Base-by-base conservation (phyloP, 1,140 invertebrate genomes). In the Zaprionus capensis region DNA sequence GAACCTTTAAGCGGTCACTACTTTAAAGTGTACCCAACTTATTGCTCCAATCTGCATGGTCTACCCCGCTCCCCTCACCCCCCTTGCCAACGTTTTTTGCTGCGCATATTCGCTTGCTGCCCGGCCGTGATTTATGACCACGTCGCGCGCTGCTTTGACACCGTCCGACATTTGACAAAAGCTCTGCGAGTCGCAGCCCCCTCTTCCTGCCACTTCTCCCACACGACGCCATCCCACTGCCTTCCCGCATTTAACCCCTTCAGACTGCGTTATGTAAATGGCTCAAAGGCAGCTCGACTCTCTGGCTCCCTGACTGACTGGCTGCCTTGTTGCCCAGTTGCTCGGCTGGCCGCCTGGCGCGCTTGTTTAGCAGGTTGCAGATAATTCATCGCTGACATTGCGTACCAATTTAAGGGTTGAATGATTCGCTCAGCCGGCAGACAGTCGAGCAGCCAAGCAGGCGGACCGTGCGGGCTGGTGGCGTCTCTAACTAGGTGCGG, bases 381-480 rank as follows among this genome's bases (percentile, higher is more conserved):
- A 90, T 90, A 90, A 90, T 90, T 90, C 85, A 90, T 91, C 86
- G 85, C 86, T 90, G 86, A 90, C 86, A 85, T 91, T 90, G 85
- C 86, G 85, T 91, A 90, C 82, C 85, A 90, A 90, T 90, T 90
- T 90, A 90, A 90, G 85, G 85, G 85, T 90, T 90, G 85, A 90
- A 90, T 90, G 85, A 90, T 90, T 90, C 71, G 67, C 85, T 61
- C 71, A 76, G 71, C 66, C 66, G 75, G 61, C 46, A 56, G 55
- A 58, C 71, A 36, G 65, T 34, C 71, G 28, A 36, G 65, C 63
- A 57, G 56, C 41, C 44, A 59, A 58, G 62, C 66, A 62, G 61
- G 44, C 24, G 56, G 55, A 41, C 46, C 26, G 53, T 55, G 67
- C 78, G 62, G 65, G 41, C 36, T 28, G 53, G 15, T 14, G 58